Conservation (phyloP, 1,140 invertebrate genomes). For the Streblospio benedicti region DNA sequence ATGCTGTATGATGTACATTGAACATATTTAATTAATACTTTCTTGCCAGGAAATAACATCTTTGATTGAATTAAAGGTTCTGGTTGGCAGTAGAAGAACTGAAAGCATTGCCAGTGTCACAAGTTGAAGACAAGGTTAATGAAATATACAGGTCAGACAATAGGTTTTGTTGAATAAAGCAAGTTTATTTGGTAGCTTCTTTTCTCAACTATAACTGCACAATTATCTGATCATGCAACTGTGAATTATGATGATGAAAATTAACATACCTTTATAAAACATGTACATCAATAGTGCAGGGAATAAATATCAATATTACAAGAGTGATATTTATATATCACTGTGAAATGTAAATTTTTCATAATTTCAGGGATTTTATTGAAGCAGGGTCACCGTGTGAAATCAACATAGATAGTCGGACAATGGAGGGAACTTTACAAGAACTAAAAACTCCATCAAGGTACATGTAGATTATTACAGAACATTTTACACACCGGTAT, state of each 20-base stretch:
- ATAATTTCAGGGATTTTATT: slow-evolving; percentile 75
- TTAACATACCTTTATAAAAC: not conserved
- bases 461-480: slow-evolving; percentile 22
- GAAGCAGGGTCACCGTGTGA: slow-evolving; percentile 87
- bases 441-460: slow-evolving; percentile 58
- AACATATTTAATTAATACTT: no score
- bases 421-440: slow-evolving; percentile 80
- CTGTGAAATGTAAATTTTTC: not conserved
- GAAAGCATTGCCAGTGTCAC: slow-evolving; percentile 72
- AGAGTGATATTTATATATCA: not conserved
- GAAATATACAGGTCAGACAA: slow-evolving; percentile 77
- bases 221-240: not conserved
- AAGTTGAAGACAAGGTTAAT: slow-evolving; percentile 75
- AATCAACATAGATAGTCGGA: slow-evolving; percentile 96
- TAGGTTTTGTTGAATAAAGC: not conserved
- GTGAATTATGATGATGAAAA: not conserved
- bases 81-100: slow-evolving; percentile 91
- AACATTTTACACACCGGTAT: no score
- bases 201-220: not conserved
- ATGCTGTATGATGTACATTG: no score
- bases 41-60: no score
- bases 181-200: not conserved
- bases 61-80: no score
- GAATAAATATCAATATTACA: not conserved
- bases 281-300: not conserved